phyloP scores from a whole-genome alignment of 2,113 vertebrate genomes.

The Furnarius figulus region DNA sequence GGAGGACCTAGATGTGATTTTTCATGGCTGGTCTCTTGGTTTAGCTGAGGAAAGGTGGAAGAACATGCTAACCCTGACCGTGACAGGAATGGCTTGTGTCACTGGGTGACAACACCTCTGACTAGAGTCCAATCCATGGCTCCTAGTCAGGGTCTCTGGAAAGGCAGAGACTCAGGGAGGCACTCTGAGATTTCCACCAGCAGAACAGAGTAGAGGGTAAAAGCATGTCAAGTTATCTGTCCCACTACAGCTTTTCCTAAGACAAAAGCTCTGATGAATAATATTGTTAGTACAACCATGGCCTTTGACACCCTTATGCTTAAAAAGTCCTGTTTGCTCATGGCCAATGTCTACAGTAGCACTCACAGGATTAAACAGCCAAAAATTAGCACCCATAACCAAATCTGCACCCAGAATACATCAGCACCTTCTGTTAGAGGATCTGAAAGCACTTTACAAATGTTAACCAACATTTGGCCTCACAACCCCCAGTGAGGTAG shows the following conservation, averaged over 20 bases:
- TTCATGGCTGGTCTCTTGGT: not conserved
- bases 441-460: constrained; percentile 51
- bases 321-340: not conserved
- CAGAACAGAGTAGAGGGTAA: not conserved
- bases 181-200: not conserved
- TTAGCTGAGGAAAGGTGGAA: not conserved
- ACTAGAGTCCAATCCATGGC: not conserved
- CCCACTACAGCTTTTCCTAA: not conserved
- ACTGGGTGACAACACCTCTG: not conserved
- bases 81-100: not conserved
- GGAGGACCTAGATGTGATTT: not conserved
- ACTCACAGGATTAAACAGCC: not conserved
- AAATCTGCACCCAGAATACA: constrained; percentile 34
- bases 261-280: not conserved
- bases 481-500: constrained; percentile 69
- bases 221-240: not conserved
- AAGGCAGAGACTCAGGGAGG: not conserved
- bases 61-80: not conserved
- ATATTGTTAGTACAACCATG: not conserved
- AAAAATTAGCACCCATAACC: constrained; percentile 32
- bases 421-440: constrained; percentile 53
- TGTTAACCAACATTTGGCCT: constrained; percentile 28
- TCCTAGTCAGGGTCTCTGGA: not conserved
- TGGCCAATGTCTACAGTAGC: not conserved
- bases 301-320: not conserved